Conservation (phyloP, 2,888 invertebrate species). For the Nomada fucata region DNA sequence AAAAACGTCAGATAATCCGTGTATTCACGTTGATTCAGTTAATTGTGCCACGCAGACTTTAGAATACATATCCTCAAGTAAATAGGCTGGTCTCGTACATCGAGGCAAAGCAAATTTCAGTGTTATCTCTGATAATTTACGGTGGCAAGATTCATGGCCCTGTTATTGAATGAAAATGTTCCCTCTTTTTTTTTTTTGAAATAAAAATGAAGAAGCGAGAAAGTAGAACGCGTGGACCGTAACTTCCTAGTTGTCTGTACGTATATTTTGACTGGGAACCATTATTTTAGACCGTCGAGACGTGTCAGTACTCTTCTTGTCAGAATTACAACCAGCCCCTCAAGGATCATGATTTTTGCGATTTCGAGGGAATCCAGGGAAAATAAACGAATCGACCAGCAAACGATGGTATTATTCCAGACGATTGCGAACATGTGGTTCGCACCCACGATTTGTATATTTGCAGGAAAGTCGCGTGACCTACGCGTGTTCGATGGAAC, state of each 20-base stretch:
- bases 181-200: too few relatives aligned
- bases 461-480: conserved; percentile 36
- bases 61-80: too few relatives aligned
- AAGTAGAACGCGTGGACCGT: background rate
- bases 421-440: conserved; percentile 24
- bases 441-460: conserved; percentile 32
- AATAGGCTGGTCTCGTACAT: too few relatives aligned
- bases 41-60: too few relatives aligned
- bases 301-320: background rate
- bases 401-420: conserved; percentile 44
- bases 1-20: too few relatives aligned
- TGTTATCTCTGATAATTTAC: too few relatives aligned
- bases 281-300: background rate
- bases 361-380: conserved; percentile 16
- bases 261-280: background rate
- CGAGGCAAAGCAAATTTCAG: too few relatives aligned
- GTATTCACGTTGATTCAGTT: too few relatives aligned
- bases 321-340: background rate
- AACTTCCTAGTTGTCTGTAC: background rate
- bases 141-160: too few relatives aligned
- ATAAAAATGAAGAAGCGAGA: background rate
- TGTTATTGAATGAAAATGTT: too few relatives aligned
- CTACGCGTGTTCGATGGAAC: conserved; percentile 3
- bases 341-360: background rate
- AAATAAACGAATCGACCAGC: conserved; percentile 32